These are phyloP conservation scores for Craniophora ligustri DNA, from an alignment of 2,888 invertebrate genomes.

Conservation along the genomic window DNA sequence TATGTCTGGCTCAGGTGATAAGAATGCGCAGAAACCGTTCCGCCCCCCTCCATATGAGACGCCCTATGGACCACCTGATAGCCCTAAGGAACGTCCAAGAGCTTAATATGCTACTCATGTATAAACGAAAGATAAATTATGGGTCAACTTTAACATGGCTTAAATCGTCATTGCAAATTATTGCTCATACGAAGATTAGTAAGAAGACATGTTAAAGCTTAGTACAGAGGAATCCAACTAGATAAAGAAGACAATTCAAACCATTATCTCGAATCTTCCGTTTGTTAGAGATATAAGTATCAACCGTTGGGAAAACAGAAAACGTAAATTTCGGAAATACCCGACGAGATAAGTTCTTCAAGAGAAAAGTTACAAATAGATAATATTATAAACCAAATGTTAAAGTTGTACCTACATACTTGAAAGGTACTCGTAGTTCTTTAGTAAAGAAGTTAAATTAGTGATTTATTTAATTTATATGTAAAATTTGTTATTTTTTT, in stretches of 20 bases:
- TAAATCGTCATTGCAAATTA: too few species aligned
- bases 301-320: constrained; percentile 12
- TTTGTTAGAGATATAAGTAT: not conserved
- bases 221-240: too few species aligned
- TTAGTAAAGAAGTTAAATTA: not conserved
- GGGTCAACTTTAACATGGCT: too few species aligned
- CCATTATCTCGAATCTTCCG: not conserved
- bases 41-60: constrained; percentile 70
- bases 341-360: constrained; percentile 9
- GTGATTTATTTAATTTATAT: too few species aligned
- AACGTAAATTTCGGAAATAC: constrained; percentile 16
- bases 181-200: not conserved
- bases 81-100: constrained; percentile 59
- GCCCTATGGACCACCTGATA: constrained; percentile 66
- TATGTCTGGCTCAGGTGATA: constrained; percentile 73
- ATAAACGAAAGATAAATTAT: not conserved
- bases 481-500: too few species aligned
- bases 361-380: constrained; percentile 8
- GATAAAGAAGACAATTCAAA: too few species aligned
- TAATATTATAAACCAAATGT: not conserved
- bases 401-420: too few species aligned
- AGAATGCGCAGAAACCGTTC: constrained; percentile 64
- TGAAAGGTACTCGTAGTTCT: not conserved
- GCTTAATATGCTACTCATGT: constrained; percentile 25
- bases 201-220: not conserved